Percentiles rank a stretch among this genome's conserved stretches.
Evolutionary conservation across 2,797 vertebrate genomes (phyloP).

Genomic region (Tadarida brasiliensis): DNA sequence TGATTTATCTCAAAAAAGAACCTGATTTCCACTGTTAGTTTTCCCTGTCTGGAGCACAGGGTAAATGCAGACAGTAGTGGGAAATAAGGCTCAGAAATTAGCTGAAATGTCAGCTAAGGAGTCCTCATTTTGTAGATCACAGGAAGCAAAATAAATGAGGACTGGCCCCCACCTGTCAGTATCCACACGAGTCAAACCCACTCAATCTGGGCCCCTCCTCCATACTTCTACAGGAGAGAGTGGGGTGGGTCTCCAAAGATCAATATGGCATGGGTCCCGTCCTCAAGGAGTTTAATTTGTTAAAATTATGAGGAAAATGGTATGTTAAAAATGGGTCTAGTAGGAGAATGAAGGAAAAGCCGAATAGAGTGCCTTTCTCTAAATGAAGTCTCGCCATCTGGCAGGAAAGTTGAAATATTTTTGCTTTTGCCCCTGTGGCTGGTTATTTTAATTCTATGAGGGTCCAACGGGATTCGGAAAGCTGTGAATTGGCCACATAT

Average conservation of each 20-base stretch:
- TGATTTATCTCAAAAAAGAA: not conserved
- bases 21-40: not conserved
- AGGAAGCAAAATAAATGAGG: not conserved
- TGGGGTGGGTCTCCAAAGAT: not conserved
- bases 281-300: not conserved
- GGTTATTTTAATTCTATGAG: conserved; percentile 38
- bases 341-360: conserved; percentile 8
- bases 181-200: not conserved
- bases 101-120: not conserved
- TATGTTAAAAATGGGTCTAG: not conserved
- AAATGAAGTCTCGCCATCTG: not conserved
- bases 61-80: not conserved
- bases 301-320: not conserved
- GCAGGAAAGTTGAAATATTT: not conserved
- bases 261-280: not conserved
- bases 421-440: conserved; percentile 11
- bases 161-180: not conserved
- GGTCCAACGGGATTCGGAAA: not conserved
- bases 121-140: not conserved
- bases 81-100: conserved; percentile 9
- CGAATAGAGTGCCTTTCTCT: not conserved
- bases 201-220: not conserved
- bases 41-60: not conserved
- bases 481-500: conserved; percentile 6
- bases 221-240: not conserved